Conservation (phyloP, 2,888 invertebrate genomes). For the Portevinia maculata region DNA sequence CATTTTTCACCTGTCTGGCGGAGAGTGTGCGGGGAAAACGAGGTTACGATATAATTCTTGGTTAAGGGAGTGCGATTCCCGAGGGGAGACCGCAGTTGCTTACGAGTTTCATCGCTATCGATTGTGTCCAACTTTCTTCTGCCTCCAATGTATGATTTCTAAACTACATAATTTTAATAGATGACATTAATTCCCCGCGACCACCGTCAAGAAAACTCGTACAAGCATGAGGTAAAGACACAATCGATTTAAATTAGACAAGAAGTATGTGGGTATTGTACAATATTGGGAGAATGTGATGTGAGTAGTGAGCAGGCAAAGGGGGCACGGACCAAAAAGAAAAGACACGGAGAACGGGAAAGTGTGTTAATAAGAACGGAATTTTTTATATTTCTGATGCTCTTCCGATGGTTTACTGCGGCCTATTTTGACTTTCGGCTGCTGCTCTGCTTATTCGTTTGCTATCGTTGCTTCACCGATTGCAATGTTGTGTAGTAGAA, state of each 20-base stretch:
- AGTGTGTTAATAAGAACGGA: constrained; percentile 74
- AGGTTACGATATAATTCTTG: constrained; percentile 50
- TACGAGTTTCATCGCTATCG: constrained; percentile 58
- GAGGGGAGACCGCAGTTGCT: constrained; percentile 34
- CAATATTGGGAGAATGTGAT: constrained; percentile 64
- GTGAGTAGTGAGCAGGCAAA: constrained; percentile 25
- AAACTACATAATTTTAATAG: constrained; percentile 70
- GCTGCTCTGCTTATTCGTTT: constrained; percentile 52
- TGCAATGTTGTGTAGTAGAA: constrained; percentile 73
- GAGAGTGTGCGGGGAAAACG: constrained; percentile 40
- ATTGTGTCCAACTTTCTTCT: constrained; percentile 67
- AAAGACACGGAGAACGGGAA: constrained; percentile 63
- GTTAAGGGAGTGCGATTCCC: constrained; percentile 53
- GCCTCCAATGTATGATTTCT: constrained; percentile 61
- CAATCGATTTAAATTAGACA: constrained; percentile 72
- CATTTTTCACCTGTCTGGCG: constrained; percentile 77
- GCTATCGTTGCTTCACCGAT: constrained; percentile 68
- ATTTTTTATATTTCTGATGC: constrained; percentile 62
- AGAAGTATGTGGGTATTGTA: constrained; percentile 52
- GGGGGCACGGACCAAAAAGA: constrained; percentile 48
- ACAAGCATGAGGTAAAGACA: constrained; percentile 70
- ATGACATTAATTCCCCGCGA: constrained; percentile 70
- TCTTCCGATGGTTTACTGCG: constrained; percentile 56
- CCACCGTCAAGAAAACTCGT: constrained; percentile 59
- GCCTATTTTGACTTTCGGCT: constrained; percentile 56